phyloP scores from a whole-genome alignment of 2,888 invertebrate species.

The Cremastobaeus sp. region DNA sequence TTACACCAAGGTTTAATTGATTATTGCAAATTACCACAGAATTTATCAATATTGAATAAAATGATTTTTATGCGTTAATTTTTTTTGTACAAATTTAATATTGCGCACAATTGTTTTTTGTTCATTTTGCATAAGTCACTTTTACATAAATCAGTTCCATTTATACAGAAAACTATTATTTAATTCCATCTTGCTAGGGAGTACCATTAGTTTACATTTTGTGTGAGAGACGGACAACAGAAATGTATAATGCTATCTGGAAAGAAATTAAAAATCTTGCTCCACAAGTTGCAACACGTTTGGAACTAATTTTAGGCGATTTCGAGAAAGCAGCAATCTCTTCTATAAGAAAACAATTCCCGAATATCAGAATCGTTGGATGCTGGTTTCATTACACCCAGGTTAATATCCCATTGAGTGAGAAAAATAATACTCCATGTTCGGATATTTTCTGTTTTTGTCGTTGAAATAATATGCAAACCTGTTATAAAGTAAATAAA shows the following conservation, averaged over 20 bases:
- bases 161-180: no score
- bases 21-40: no score
- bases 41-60: no score
- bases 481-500: no score
- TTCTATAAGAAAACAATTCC: background rate
- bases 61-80: no score
- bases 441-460: no score
- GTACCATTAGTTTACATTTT: background rate
- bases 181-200: no score
- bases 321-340: background rate
- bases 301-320: background rate
- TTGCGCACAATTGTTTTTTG: no score
- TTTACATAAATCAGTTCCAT: no score
- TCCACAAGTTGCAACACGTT: background rate
- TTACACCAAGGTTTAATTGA: no score
- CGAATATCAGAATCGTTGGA: background rate
- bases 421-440: background rate
- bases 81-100: no score
- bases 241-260: conserved; percentile 1
- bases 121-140: no score
- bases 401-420: background rate
- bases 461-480: background rate
- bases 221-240: conserved; percentile 1
- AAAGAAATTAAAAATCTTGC: background rate
- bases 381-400: background rate